These are phyloP conservation scores for Heliocidaris erythrogramma DNA, from an alignment of 35 echinoderm and acorn worm genomes.

Conservation along the genomic window DNA sequence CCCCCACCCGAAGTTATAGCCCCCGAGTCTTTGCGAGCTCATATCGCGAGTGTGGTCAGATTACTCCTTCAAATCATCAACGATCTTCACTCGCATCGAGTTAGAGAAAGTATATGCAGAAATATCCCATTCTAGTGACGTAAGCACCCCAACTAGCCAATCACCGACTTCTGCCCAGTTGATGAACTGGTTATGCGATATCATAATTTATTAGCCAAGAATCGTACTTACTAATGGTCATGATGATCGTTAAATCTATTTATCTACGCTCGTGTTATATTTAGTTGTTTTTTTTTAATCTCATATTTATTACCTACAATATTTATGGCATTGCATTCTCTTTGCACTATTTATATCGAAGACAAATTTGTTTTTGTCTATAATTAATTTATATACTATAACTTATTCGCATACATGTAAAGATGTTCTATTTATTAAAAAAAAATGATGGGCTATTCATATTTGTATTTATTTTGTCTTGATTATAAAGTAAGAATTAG, in stretches of 20 bases:
- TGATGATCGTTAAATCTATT: background rate
- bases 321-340: background rate
- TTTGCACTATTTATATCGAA: background rate
- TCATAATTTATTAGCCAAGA: background rate
- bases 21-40: background rate
- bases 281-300: background rate
- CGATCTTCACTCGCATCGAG: background rate
- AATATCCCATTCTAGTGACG: background rate
- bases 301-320: background rate
- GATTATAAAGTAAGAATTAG: background rate
- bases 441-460: background rate
- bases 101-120: background rate
- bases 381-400: background rate
- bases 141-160: background rate
- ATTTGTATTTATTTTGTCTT: background rate
- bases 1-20: background rate
- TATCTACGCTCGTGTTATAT: background rate
- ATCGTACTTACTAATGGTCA: background rate
- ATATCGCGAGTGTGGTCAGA: background rate
- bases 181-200: background rate
- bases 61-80: background rate
- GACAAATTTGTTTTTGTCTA: background rate
- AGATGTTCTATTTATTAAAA: background rate
- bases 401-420: background rate
- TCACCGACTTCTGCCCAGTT: background rate